These are phyloP conservation scores for Deladenus siricidicola DNA, from an alignment of 2,888 invertebrate species.

Conservation along the genomic window DNA sequence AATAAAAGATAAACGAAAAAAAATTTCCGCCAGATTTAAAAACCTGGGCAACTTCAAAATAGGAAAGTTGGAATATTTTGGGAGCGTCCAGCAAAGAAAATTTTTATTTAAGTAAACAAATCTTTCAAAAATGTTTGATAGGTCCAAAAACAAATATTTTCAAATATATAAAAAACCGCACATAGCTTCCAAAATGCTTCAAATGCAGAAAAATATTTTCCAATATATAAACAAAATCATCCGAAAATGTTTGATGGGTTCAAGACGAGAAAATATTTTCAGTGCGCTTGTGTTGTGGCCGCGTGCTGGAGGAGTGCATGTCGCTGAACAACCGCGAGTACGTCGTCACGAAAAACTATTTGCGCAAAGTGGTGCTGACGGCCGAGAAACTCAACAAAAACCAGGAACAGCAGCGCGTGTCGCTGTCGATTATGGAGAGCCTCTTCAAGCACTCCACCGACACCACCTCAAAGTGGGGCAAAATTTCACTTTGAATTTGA, in stretches of 20 bases:
- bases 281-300: conserved; percentile 47
- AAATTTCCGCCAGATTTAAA: too few species aligned
- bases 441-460: conserved; percentile 47
- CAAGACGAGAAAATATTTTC: conserved; percentile 13
- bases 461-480: conserved; percentile 37
- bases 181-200: background rate
- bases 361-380: conserved; percentile 39
- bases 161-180: too few species aligned
- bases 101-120: too few species aligned
- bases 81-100: too few species aligned
- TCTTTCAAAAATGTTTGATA: too few species aligned
- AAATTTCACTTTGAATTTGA: conserved; percentile 7
- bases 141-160: too few species aligned
- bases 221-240: conserved; percentile 7
- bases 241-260: too few species aligned
- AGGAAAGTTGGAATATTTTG: too few species aligned
- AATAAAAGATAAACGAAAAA: too few species aligned
- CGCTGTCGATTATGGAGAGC: conserved; percentile 47
- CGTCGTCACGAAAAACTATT: conserved; percentile 43
- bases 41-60: too few species aligned
- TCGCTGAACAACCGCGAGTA: conserved; percentile 45
- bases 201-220: background rate
- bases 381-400: conserved; percentile 48
- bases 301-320: conserved; percentile 48
- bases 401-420: conserved; percentile 49